These are phyloP conservation scores for Lophura nycthemera DNA, from an alignment of 2,113 vertebrate species.

Conservation along the genomic window DNA sequence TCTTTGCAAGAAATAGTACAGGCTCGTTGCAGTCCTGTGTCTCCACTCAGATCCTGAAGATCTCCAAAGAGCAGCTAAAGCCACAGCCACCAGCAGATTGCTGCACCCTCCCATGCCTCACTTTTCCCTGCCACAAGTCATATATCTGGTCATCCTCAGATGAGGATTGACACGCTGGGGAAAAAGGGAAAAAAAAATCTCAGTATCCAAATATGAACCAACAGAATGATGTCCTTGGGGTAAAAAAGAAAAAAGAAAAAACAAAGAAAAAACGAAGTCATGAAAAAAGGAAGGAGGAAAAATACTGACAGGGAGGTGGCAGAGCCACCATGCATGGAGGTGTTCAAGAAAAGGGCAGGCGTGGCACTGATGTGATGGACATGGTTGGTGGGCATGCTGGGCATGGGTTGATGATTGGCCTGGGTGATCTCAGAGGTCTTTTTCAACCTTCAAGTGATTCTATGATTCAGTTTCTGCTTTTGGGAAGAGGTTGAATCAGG, in stretches of 20 bases:
- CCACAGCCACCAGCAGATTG: background rate
- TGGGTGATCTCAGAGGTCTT: too few species aligned
- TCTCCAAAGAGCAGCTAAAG: background rate
- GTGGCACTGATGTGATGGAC: too few species aligned
- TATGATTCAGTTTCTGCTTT: background rate
- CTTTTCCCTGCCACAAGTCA: background rate
- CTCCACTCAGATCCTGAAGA: background rate
- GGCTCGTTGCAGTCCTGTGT: background rate
- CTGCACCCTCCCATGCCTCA: background rate
- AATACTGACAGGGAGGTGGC: too few species aligned
- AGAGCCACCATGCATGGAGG: too few species aligned
- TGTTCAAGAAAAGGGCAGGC: background rate
- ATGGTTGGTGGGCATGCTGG: too few species aligned
- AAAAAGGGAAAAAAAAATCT: background rate
- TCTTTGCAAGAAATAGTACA: background rate
- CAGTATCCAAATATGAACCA: background rate
- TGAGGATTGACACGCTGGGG: rapidly evolving
- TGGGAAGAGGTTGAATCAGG: background rate
- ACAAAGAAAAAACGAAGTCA: background rate
- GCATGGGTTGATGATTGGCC: too few species aligned
- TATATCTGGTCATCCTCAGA: background rate
- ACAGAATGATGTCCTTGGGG: background rate
- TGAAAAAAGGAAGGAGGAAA: rapidly evolving
- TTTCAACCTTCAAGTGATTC: too few species aligned
- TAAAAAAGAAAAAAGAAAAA: too few species aligned